phyloP scores from a whole-genome alignment of 2,888 invertebrate species.

The Platerodrilus igneus region DNA sequence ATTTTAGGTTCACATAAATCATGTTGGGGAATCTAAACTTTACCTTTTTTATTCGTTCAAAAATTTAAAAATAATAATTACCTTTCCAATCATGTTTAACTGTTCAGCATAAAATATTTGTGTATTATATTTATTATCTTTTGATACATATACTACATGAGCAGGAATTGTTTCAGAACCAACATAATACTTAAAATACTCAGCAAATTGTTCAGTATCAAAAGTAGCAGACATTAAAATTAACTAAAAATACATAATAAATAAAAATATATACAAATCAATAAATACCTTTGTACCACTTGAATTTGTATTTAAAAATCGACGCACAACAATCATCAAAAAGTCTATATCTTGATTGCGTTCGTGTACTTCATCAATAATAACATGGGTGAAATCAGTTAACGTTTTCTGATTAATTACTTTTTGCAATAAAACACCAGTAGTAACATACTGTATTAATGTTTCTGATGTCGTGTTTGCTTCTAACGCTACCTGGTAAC shows the following conservation, averaged over 20 bases:
- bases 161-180: constrained; percentile 46
- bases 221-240: constrained; percentile 95
- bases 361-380: constrained; percentile 93
- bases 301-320: constrained; percentile 66
- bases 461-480: constrained; percentile 61
- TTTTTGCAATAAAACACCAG: constrained; percentile 81
- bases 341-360: constrained; percentile 91
- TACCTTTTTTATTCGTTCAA: too few species aligned
- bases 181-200: constrained; percentile 56
- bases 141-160: constrained; percentile 55
- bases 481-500: constrained; percentile 82
- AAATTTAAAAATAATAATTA: constrained; percentile 33
- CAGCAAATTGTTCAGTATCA: constrained; percentile 64
- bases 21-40: constrained; percentile 58
- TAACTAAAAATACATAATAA: too few species aligned
- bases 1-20: constrained; percentile 55
- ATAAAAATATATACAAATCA: background rate
- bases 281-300: constrained; percentile 55
- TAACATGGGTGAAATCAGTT: constrained; percentile 78
- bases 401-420: constrained; percentile 64
- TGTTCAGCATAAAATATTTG: constrained; percentile 62
- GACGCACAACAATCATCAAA: constrained; percentile 74
- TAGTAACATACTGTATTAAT: constrained; percentile 79
- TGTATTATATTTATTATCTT: constrained; percentile 53
- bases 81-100: constrained; percentile 34